Conservation (phyloP, 2,888 invertebrate genomes). For the Disparrhopalites patrizii region DNA sequence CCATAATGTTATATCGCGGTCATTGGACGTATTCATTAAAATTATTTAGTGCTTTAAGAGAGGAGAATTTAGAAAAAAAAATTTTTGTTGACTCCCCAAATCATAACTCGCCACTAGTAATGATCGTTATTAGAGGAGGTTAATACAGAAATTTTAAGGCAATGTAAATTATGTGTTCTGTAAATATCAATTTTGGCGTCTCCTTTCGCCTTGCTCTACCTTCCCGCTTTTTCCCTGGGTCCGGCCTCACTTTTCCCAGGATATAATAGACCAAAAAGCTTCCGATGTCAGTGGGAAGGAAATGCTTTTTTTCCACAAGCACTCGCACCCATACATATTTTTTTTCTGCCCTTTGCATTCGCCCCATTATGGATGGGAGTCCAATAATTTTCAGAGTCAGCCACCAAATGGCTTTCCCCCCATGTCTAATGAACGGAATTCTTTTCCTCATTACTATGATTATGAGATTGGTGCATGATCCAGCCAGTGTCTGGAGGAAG, state of each 20-base stretch:
- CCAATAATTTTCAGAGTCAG: no score
- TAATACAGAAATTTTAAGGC: conserved; percentile 8
- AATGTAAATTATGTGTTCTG: conserved; percentile 6
- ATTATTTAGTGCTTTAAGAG: conserved; percentile 3
- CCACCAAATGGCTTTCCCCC: no score
- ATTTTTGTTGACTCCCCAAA: not conserved
- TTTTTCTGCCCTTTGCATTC: no score
- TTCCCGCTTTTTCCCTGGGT: not conserved
- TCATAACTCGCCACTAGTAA: conserved; percentile 5
- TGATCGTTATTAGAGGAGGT: conserved; percentile 16
- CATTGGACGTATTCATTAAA: conserved; percentile 5
- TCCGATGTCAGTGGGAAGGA: no score
- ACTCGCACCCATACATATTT: no score
- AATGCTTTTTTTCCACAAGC: no score
- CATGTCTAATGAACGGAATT: conserved; percentile 13
- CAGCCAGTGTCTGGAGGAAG: no score
- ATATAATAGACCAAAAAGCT: no score
- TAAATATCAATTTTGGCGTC: conserved; percentile 19
- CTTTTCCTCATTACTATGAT: conserved; percentile 19
- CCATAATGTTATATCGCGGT: no score
- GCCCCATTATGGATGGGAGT: no score
- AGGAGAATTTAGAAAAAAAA: not conserved
- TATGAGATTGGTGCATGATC: not conserved
- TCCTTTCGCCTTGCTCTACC: not conserved
- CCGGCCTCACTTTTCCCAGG: no score